Conservation (phyloP, 2,113 vertebrate genomes). For the Salvelinus alpinus region DNA sequence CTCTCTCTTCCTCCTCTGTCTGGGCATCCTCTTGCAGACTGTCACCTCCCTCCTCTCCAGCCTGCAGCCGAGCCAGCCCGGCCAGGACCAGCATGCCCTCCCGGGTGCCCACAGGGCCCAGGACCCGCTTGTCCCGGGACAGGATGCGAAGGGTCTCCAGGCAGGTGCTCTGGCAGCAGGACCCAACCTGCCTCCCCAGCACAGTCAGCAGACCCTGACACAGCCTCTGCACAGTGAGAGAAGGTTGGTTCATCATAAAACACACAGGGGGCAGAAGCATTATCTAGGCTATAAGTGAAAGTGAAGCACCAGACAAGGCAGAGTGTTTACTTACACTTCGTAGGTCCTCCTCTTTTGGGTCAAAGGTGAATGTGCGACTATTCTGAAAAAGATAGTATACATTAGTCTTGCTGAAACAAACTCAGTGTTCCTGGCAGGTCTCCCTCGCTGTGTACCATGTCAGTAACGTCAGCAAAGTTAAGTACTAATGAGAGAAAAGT, state of each 20-base stretch:
- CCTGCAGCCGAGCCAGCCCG: slow-evolving; percentile 76
- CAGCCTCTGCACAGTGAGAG: slow-evolving; percentile 78
- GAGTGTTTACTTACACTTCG: slow-evolving; percentile 79
- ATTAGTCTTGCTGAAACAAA: too few species aligned
- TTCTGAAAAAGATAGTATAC: slow-evolving; percentile 75
- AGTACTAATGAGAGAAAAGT: too few species aligned
- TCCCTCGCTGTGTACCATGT: too few species aligned
- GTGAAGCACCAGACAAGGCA: not conserved
- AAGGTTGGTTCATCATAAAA: not conserved
- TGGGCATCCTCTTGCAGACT: slow-evolving; percentile 60
- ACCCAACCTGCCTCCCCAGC: slow-evolving; percentile 79
- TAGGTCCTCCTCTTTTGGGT: slow-evolving; percentile 86
- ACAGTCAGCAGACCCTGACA: slow-evolving; percentile 85
- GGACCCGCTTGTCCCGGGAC: slow-evolving; percentile 91
- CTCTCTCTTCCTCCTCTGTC: slow-evolving; percentile 80
- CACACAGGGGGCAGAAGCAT: not conserved
- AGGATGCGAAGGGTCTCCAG: slow-evolving; percentile 94
- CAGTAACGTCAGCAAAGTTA: too few species aligned
- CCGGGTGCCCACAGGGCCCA: slow-evolving; percentile 89
- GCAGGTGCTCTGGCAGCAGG: slow-evolving; percentile 86
- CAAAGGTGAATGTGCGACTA: slow-evolving; percentile 85
- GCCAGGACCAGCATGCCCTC: slow-evolving; percentile 88
- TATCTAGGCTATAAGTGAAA: not conserved
- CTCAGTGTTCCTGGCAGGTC: too few species aligned
- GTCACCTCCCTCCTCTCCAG: slow-evolving; percentile 25